A percentile compares a stretch with the other conserved stretches of the same genome.
Evolutionary conservation across 2,797 vertebrate species (phyloP).

Genomic region (Craterocephalus amniculus): DNA sequence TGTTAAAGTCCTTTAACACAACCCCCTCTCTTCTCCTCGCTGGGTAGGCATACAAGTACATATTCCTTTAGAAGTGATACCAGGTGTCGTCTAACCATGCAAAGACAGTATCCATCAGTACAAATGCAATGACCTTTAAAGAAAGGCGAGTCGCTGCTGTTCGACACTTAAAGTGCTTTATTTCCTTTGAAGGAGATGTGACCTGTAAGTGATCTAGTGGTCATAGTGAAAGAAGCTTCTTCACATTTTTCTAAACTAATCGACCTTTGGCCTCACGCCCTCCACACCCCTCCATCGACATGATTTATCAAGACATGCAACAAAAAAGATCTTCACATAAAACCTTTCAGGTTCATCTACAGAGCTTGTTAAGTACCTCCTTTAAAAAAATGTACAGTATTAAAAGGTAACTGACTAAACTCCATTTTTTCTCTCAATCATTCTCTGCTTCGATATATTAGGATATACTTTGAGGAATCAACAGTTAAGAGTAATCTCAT

Average conservation of each 20-base stretch:
- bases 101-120: no score
- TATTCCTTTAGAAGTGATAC: no score
- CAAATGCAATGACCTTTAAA: conserved; percentile 4
- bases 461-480: conserved; percentile 71
- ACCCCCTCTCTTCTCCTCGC: no score
- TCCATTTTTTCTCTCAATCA: conserved; percentile 37
- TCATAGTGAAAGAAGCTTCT: conserved; percentile 79
- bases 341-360: conserved; percentile 57
- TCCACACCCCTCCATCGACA: conserved; percentile 43
- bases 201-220: conserved; percentile 81
- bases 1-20: no score
- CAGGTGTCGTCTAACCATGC: no score
- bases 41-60: no score
- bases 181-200: conserved; percentile 78
- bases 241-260: conserved; percentile 78
- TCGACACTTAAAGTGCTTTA: conserved; percentile 86
- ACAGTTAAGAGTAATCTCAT: conserved; percentile 68
- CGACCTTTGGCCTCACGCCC: conserved; percentile 59
- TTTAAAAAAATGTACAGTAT: conserved; percentile 65
- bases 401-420: conserved; percentile 70
- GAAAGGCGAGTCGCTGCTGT: conserved; percentile 51
- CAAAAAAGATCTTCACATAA: conserved; percentile 69
- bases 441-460: conserved; percentile 71
- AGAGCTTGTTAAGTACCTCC: conserved; percentile 67
- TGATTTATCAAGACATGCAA: conserved; percentile 72